Evolutionary conservation across 2,797 vertebrate genomes (phyloP).

Genomic region (Tragelaphus eurycerus): DNA sequence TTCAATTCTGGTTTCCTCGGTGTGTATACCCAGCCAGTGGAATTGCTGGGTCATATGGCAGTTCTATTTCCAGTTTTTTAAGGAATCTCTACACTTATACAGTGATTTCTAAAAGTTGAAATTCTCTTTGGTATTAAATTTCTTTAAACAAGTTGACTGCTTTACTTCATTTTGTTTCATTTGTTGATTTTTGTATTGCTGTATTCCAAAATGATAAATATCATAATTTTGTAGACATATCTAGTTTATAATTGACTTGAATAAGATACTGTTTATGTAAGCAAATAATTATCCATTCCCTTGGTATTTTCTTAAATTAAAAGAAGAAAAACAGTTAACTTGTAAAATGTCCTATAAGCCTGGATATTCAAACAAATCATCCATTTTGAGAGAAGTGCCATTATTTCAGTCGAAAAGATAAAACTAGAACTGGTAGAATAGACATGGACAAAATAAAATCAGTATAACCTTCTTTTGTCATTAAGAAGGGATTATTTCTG

Average conservation of each 20-base stretch:
- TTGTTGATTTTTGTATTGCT: background rate
- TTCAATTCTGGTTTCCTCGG: rapidly evolving
- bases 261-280: background rate
- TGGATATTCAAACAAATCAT: background rate
- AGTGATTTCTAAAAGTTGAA: background rate
- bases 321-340: background rate
- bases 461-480: conserved; percentile 25
- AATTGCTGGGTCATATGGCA: background rate
- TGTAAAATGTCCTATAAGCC: background rate
- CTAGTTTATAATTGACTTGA: background rate
- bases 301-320: background rate
- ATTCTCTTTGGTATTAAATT: background rate
- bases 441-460: background rate
- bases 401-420: background rate
- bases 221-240: background rate
- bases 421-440: background rate
- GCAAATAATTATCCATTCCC: background rate
- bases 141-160: background rate
- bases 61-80: background rate
- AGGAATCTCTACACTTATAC: background rate
- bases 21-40: background rate
- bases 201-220: background rate
- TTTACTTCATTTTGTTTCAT: background rate
- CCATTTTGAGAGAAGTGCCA: background rate
- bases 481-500: conserved; percentile 38